Evolutionary conservation across 2,888 invertebrate species (phyloP).

Genomic region (Brachyptera putata): DNA sequence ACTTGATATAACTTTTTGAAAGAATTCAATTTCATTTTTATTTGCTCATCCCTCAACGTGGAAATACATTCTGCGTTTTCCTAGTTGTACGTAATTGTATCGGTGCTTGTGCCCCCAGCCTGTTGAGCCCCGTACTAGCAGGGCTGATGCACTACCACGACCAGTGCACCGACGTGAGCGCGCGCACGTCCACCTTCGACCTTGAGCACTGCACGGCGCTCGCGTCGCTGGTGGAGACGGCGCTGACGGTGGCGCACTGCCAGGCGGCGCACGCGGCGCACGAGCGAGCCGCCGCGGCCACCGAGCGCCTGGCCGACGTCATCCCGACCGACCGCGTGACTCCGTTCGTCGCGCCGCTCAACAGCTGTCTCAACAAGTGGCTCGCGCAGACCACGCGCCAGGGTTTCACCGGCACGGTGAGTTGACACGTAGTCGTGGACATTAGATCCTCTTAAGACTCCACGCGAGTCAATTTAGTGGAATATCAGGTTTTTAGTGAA

Average conservation of each 20-base stretch:
- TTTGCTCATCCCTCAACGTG: too few species aligned
- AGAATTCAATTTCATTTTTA: too few species aligned
- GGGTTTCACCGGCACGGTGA: constrained; percentile 30
- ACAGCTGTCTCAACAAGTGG: constrained; percentile 38
- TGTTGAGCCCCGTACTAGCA: constrained; percentile 53
- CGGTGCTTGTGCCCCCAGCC: too few species aligned
- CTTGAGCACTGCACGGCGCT: constrained; percentile 57
- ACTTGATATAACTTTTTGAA: too few species aligned
- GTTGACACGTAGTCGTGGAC: too few species aligned
- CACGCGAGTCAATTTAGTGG: too few species aligned
- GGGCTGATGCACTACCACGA: constrained; percentile 56
- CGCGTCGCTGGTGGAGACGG: constrained; percentile 35
- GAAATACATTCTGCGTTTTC: too few species aligned
- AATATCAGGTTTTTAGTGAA: too few species aligned
- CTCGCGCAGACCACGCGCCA: constrained; percentile 34
- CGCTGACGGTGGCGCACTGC: constrained; percentile 38
- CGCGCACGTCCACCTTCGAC: constrained; percentile 49
- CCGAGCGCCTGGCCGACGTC: not conserved
- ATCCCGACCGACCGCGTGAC: not conserved
- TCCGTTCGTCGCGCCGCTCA: constrained; percentile 33
- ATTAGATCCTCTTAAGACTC: too few species aligned
- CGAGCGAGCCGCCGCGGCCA: not conserved
- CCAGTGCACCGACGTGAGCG: constrained; percentile 49
- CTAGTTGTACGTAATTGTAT: too few species aligned
- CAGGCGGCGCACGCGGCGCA: constrained; percentile 10